Base-by-base conservation (phyloP, 2,888 invertebrate genomes). In the Acanthosoma haemorrhoidale region DNA sequence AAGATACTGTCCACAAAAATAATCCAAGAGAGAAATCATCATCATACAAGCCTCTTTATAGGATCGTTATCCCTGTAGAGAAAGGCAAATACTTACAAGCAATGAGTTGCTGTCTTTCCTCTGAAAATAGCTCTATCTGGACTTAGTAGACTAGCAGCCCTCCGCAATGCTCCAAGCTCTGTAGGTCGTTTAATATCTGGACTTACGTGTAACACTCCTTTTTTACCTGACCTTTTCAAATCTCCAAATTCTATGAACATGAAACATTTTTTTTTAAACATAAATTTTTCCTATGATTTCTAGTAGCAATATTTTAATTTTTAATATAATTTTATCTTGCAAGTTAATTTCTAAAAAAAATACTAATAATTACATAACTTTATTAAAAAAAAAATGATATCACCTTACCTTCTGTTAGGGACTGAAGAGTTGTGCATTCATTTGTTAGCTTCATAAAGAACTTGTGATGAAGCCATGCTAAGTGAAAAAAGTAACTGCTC, bases 401-500 rank as follows among this genome's bases (percentile, higher is more conserved):
- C 9, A 15, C 15, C 71, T 63, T 76, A 81, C 81, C 81, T 78
- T 80, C 79, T 15, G 87, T 84, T 77, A 88, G 81, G 75, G 84
- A 84, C 78, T 84, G 85, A 39, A 88, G 81, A 68, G 89, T 88
- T 72, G 87, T 86, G 73, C 87, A 86, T 78, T 90, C 89, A 43
- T 88, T 87, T 77, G 88, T 85, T 63, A 90, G 80, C 77, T 88
- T 87, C 76, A 89, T 82, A 80, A 88, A 90, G 79, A 90, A 85
- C 78, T 89, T 87, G 78, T 90, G 90, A 78, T 90, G 90, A 58
- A 90, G 80, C n/a, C 90, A 90, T 9, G 89, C 89, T 72, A 90
- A 79, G 80, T 88, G 88, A 80, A 90, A 90, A 71, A 89, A 86
- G 77, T 88, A 90, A 77, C 87, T 89, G 77, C 88, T 89, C 80